Conservation (phyloP, 2,888 invertebrate species). For the Zonitis immaculata region DNA sequence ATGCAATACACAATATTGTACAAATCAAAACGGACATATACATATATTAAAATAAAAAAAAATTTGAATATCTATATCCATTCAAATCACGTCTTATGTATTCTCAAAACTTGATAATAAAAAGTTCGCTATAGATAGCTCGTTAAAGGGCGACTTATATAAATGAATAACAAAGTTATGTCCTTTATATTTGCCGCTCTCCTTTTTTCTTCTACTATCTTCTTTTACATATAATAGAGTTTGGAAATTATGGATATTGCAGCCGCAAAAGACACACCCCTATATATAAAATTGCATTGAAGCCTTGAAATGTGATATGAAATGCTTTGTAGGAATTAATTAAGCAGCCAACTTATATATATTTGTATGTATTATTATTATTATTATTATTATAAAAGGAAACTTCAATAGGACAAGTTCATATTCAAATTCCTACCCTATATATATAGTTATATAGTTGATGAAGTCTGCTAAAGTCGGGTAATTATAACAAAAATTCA, state of each 20-base stretch:
- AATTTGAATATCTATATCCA: background rate
- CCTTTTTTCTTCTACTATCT: background rate
- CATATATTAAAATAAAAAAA: background rate
- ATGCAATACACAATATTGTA: constrained; percentile 1
- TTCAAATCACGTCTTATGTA: constrained; percentile 13
- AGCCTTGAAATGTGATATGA: constrained; percentile 29
- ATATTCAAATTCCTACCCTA: constrained; percentile 19
- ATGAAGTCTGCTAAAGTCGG: constrained; percentile 33
- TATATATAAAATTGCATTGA: background rate
- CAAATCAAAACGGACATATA: background rate
- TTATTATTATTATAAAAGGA: no score
- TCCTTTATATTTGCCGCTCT: background rate
- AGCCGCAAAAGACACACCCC: no score
- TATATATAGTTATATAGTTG: constrained; percentile 23
- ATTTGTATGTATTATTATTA: constrained; percentile 9
- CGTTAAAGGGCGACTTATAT: constrained; percentile 23
- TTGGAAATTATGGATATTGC: no score
- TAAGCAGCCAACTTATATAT: no score
- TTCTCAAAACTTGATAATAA: constrained; percentile 14
- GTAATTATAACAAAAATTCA: constrained; percentile 31
- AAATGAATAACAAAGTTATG: constrained; percentile 20
- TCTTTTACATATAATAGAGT: no score
- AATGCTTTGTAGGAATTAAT: constrained; percentile 33
- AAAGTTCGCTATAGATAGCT: constrained; percentile 15
- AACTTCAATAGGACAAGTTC: constrained; percentile 25